These are phyloP conservation scores for Campylomormyrus tamandua DNA, from an alignment of 2,113 vertebrate genomes.

Conservation along the genomic window DNA sequence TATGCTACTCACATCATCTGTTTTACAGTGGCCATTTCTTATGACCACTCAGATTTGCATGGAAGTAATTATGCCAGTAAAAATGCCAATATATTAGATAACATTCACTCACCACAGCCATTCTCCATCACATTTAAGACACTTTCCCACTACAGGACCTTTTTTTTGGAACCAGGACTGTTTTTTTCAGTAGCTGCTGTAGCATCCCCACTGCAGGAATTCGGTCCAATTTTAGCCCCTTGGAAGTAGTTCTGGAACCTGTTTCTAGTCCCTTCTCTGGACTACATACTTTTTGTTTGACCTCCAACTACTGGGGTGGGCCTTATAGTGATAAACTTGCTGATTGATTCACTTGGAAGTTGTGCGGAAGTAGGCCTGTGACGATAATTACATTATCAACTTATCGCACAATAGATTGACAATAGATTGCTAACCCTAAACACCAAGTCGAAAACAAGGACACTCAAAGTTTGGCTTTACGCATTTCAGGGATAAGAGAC, in stretches of 20 bases:
- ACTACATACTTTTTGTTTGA: not conserved
- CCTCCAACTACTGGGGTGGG: not conserved
- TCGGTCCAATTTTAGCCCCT: not conserved
- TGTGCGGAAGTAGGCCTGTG: not conserved
- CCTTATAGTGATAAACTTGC: not conserved
- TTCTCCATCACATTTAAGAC: not conserved
- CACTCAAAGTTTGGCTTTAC: not conserved
- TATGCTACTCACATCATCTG: not conserved
- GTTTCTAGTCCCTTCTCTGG: not conserved
- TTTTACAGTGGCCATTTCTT: not conserved
- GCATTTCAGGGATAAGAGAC: not conserved
- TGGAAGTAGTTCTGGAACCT: not conserved
- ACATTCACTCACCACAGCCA: not conserved
- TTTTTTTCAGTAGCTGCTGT: not conserved
- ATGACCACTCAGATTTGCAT: not conserved
- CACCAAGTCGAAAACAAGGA: not conserved
- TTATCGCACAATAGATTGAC: not conserved
- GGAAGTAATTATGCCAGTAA: not conserved
- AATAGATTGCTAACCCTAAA: not conserved
- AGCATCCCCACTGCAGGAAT: not conserved
- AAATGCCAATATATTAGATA: not conserved
- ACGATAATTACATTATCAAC: not conserved
- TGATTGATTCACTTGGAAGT: not conserved
- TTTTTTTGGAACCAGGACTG: not conserved
- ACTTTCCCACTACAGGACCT: not conserved